These are phyloP conservation scores for Muscicapa comitata DNA, from an alignment of 2,797 vertebrate species.

Conservation along the genomic window DNA sequence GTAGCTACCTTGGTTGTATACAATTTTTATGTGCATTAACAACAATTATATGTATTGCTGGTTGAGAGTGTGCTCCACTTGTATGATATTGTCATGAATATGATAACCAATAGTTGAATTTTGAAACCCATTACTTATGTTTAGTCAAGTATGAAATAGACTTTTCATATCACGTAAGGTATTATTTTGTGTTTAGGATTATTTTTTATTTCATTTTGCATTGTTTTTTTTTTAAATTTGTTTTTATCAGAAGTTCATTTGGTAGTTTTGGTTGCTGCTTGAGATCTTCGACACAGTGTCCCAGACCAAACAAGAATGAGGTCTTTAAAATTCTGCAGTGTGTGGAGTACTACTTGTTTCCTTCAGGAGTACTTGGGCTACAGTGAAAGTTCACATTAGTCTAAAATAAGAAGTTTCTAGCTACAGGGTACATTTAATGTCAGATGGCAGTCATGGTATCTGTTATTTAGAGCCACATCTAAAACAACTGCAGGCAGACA, in stretches of 20 bases:
- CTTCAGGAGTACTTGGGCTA: neutral
- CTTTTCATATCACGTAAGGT: neutral
- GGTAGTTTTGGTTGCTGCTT: neutral
- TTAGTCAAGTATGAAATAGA: neutral
- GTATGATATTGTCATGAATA: neutral
- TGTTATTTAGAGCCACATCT: neutral
- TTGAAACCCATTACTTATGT: neutral
- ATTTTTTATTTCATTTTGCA: neutral
- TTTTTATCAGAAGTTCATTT: neutral
- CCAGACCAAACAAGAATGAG: neutral
- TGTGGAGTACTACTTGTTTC: neutral
- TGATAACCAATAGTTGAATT: neutral
- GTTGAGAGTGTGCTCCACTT: no score
- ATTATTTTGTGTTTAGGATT: no score
- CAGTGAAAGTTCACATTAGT: neutral
- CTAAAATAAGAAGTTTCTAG: neutral
- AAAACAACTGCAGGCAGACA: neutral
- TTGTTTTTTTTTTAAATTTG: no score
- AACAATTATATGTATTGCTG: neutral
- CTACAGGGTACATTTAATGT: neutral
- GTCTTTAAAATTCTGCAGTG: neutral
- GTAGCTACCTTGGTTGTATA: neutral
- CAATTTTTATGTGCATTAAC: neutral
- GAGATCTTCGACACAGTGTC: rapidly evolving
- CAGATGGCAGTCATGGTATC: neutral